phyloP scores from a whole-genome alignment of 2,113 vertebrate species.

The Desmodus rotundus region DNA sequence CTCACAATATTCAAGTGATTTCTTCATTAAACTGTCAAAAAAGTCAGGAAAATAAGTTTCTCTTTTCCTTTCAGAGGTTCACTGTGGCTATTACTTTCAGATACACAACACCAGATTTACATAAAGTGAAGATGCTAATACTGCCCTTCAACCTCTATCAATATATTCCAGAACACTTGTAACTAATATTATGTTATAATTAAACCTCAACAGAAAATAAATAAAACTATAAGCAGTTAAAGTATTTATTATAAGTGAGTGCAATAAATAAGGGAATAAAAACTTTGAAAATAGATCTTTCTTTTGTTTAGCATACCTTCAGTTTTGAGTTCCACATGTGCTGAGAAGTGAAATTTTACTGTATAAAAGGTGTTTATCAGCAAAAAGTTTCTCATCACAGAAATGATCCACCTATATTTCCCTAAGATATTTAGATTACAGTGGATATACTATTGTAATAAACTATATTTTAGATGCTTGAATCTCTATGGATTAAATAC shows the following conservation, averaged over 20 bases:
- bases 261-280: not conserved
- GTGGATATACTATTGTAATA: not conserved
- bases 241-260: not conserved
- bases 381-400: not conserved
- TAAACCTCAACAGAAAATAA: not conserved
- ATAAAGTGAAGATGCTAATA: not conserved
- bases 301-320: not conserved
- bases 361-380: not conserved
- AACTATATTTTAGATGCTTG: not conserved
- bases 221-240: not conserved
- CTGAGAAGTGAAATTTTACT: not conserved
- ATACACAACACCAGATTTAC: not conserved
- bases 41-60: not conserved
- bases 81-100: not conserved
- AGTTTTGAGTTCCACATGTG: not conserved
- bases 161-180: not conserved
- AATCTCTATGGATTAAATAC: not conserved
- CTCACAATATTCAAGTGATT: not conserved
- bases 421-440: not conserved
- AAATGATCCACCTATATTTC: not conserved
- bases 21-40: conserved; percentile 16
- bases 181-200: not conserved
- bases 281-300: not conserved
- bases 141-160: not conserved
- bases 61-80: conserved; percentile 12